Evolutionary conservation across 2,797 vertebrate genomes (phyloP).

Genomic region (Danio tinwini): DNA sequence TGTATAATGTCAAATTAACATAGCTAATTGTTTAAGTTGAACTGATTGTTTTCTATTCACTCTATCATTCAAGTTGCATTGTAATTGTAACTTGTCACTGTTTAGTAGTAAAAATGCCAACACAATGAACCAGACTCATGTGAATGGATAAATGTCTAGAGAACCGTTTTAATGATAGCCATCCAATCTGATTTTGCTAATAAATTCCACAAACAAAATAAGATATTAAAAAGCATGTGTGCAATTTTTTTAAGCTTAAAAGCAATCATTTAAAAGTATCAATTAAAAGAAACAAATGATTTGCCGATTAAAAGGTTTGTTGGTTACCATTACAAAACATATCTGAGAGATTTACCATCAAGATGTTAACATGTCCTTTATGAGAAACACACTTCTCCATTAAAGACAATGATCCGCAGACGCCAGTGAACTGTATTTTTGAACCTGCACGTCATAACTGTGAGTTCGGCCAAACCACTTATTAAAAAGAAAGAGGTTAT

Average conservation of each 20-base stretch:
- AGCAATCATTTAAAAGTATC: not conserved
- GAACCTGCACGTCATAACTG: constrained; percentile 74
- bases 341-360: constrained; percentile 61
- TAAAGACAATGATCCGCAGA: constrained; percentile 74
- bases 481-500: constrained; percentile 78
- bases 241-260: constrained; percentile 15
- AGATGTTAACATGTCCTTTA: constrained; percentile 71
- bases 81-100: no score
- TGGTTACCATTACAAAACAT: constrained; percentile 64
- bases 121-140: not conserved
- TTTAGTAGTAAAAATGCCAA: no score
- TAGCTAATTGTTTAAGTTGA: not conserved
- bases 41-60: not conserved
- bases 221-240: no score
- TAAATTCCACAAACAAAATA: not conserved
- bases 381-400: constrained; percentile 75
- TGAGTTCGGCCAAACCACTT: constrained; percentile 76
- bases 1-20: no score
- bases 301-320: constrained; percentile 64
- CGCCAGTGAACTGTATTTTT: constrained; percentile 75
- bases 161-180: not conserved
- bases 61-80: no score
- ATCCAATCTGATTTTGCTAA: constrained; percentile 4
- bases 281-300: constrained; percentile 44
- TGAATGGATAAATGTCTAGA: not conserved